Evolutionary conservation across 2,797 vertebrate genomes (phyloP).

Genomic region (Atherinosoma microstoma): DNA sequence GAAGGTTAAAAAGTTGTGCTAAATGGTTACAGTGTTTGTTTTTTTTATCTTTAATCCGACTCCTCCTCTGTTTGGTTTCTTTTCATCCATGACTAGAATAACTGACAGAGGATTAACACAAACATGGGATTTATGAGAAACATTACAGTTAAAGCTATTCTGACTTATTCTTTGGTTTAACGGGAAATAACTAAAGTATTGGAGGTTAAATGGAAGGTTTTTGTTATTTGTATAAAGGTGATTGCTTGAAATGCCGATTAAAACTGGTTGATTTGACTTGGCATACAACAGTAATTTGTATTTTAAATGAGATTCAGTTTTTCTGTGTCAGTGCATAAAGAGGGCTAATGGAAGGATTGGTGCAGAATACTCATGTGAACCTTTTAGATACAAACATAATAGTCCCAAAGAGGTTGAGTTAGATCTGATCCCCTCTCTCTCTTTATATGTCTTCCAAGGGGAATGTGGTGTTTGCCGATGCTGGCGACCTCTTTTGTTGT

Average conservation of each 20-base stretch:
- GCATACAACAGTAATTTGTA: not conserved
- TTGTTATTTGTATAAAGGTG: too few relatives aligned
- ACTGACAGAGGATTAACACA: conserved; percentile 48
- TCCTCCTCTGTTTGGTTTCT: conserved; percentile 23
- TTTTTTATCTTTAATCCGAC: conserved; percentile 17
- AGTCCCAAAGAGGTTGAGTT: not conserved
- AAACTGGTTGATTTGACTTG: not conserved
- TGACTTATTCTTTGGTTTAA: conserved; percentile 29
- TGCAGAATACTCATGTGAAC: not conserved
- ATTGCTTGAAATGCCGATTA: too few relatives aligned
- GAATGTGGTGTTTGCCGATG: conserved; percentile 17
- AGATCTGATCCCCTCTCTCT: not conserved
- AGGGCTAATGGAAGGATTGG: not conserved
- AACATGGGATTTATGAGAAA: conserved; percentile 35
- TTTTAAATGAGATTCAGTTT: conserved; percentile 4
- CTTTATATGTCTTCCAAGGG: not conserved
- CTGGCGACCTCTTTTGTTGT: conserved; percentile 46
- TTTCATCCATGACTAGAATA: conserved; percentile 27
- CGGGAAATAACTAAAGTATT: conserved; percentile 15
- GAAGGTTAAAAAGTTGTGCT: conserved; percentile 8
- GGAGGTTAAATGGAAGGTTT: conserved; percentile 6
- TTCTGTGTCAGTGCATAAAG: not conserved
- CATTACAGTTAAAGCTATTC: conserved; percentile 17
- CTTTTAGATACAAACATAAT: conserved; percentile 1
- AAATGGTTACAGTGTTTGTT: conserved; percentile 29